These are phyloP conservation scores for Eclectus roratus DNA, from an alignment of 2,113 vertebrate species.

Conservation along the genomic window DNA sequence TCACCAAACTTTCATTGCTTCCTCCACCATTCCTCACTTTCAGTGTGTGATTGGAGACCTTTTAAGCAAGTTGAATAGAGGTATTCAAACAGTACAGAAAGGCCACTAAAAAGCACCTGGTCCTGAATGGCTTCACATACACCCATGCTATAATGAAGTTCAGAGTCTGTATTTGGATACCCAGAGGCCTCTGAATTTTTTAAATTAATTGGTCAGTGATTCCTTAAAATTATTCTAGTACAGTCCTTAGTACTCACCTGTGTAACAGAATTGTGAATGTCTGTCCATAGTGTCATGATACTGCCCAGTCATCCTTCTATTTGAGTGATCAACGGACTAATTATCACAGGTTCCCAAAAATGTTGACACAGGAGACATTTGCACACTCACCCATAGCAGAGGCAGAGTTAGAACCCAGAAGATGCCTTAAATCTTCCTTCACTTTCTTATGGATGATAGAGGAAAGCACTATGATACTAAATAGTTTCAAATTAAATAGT, in stretches of 20 bases:
- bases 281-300: not conserved
- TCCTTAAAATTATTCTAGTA: not conserved
- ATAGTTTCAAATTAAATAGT: not conserved
- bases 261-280: not conserved
- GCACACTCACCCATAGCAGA: not conserved
- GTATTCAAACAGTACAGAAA: constrained; percentile 24
- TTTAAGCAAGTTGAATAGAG: constrained; percentile 32
- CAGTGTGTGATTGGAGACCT: constrained; percentile 16
- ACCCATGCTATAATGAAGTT: not conserved
- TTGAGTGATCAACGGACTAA: not conserved
- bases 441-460: not conserved
- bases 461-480: not conserved
- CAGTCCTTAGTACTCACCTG: not conserved
- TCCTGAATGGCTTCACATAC: not conserved
- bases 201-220: not conserved
- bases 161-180: not conserved
- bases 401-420: not conserved
- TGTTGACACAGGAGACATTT: not conserved
- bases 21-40: constrained; percentile 33
- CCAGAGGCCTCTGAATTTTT: not conserved
- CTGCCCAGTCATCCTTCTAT: not conserved
- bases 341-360: not conserved
- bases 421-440: not conserved
- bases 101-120: constrained; percentile 8
- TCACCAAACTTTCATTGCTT: constrained; percentile 45